Conservation (phyloP, 2,113 vertebrate genomes). For the Brachirus orientalis region DNA sequence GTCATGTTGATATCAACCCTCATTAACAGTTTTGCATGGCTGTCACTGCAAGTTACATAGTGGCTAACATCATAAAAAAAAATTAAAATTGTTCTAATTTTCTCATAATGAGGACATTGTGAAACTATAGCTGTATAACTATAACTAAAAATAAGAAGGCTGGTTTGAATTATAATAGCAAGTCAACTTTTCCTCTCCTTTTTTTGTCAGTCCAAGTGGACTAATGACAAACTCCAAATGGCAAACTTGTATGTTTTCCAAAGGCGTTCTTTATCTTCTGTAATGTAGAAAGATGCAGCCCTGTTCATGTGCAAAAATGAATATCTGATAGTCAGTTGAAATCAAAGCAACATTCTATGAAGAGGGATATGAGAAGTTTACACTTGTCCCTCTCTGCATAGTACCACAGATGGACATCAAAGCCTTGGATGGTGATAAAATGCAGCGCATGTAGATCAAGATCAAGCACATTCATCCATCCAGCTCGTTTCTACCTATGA, state of each 20-base stretch:
- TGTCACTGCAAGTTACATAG: conserved; percentile 1
- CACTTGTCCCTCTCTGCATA: conserved; percentile 18
- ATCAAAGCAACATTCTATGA: conserved; percentile 32
- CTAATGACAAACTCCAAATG: conserved; percentile 15
- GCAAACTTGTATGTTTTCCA: not conserved
- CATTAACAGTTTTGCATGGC: conserved; percentile 3
- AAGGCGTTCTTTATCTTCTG: conserved; percentile 32
- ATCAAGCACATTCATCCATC: conserved; percentile 3
- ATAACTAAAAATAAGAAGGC: not conserved
- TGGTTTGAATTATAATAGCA: conserved; percentile 6
- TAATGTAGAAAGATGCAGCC: conserved; percentile 21
- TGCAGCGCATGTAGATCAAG: conserved; percentile 1
- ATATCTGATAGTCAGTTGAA: conserved; percentile 28
- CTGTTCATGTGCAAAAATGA: conserved; percentile 26
- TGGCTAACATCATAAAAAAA: conserved; percentile 5
- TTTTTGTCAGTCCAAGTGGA: conserved; percentile 27
- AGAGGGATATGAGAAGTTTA: conserved; percentile 23
- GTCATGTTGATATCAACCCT: conserved; percentile 6
- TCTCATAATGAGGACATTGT: not conserved
- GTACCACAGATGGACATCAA: conserved; percentile 54
- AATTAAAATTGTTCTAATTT: not conserved
- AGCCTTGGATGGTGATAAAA: conserved; percentile 61
- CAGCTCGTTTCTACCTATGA: conserved; percentile 20
- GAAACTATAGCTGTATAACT: not conserved
- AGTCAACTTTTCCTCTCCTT: conserved; percentile 2